These are phyloP conservation scores for Vulpes lagopus DNA, from an alignment of 2,113 vertebrate genomes.

Conservation along the genomic window DNA sequence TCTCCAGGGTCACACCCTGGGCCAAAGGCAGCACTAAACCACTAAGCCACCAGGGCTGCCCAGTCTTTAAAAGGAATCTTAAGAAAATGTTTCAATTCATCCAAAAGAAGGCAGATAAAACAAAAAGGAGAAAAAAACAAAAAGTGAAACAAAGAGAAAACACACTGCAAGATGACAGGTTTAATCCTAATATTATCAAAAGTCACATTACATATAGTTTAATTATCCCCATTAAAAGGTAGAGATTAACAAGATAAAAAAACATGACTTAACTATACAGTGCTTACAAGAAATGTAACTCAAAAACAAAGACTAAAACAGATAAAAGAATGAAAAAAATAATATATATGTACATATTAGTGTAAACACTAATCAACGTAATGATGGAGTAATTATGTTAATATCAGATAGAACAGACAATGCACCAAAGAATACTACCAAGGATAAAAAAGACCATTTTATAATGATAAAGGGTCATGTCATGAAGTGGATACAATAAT, in stretches of 20 bases:
- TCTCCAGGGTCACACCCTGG: no score
- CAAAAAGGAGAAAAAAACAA: neutral
- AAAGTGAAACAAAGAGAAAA: neutral
- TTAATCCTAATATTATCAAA: neutral
- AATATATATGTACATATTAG: neutral
- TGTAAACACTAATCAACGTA: neutral
- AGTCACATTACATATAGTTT: neutral
- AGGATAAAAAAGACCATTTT: neutral
- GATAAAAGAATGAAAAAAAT: neutral
- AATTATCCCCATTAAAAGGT: neutral
- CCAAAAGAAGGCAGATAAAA: neutral
- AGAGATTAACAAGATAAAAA: constrained; percentile 1
- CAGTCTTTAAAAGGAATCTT: no score
- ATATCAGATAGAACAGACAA: neutral
- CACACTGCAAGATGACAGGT: neutral
- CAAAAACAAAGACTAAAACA: neutral
- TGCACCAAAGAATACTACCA: constrained; percentile 16
- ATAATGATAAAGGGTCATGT: neutral
- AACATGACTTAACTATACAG: neutral
- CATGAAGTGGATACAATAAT: neutral
- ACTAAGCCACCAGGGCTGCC: no score
- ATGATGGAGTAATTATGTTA: neutral
- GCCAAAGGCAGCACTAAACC: no score
- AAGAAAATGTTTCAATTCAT: neutral
- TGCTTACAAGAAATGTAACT: neutral